Conservation (phyloP, 2,797 vertebrate genomes). For the Gymnodraco acuticeps region DNA sequence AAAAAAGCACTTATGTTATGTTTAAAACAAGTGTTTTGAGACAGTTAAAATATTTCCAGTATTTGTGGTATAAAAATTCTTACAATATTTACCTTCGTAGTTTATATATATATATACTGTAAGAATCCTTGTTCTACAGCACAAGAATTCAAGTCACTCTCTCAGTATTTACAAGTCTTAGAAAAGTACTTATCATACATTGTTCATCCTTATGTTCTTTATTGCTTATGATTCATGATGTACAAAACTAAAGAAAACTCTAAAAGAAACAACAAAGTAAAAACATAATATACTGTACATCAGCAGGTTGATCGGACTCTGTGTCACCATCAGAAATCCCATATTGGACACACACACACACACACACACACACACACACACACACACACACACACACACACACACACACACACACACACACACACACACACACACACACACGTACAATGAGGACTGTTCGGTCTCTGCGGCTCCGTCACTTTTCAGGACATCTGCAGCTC, state of each 20-base stretch:
- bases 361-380: constrained; percentile 25
- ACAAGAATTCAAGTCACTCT: constrained; percentile 53
- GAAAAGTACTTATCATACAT: constrained; percentile 56
- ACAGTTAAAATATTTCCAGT: constrained; percentile 14
- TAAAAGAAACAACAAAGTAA: constrained; percentile 45
- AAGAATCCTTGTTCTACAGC: constrained; percentile 43
- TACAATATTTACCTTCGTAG: constrained; percentile 37
- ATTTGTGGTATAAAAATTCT: constrained; percentile 37
- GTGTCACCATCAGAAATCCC: constrained; percentile 29
- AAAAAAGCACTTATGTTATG: constrained; percentile 4
- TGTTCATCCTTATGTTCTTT: constrained; percentile 54
- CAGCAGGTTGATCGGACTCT: constrained; percentile 38
- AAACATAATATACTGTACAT: constrained; percentile 44
- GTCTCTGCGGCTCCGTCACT: constrained; percentile 32
- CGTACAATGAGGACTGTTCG: constrained; percentile 22
- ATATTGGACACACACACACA: constrained; percentile 27
- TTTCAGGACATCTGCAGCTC: constrained; percentile 29
- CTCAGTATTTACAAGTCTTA: constrained; percentile 45
- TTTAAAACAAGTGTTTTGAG: constrained; percentile 16
- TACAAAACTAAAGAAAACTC: constrained; percentile 67
- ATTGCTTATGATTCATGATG: constrained; percentile 67
- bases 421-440: constrained; percentile 19
- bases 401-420: constrained; percentile 34
- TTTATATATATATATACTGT: constrained; percentile 46
- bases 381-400: constrained; percentile 33